Evolutionary conservation across 1,140 invertebrate species (phyloP).

Genomic region (Drosophila fuyamai): DNA sequence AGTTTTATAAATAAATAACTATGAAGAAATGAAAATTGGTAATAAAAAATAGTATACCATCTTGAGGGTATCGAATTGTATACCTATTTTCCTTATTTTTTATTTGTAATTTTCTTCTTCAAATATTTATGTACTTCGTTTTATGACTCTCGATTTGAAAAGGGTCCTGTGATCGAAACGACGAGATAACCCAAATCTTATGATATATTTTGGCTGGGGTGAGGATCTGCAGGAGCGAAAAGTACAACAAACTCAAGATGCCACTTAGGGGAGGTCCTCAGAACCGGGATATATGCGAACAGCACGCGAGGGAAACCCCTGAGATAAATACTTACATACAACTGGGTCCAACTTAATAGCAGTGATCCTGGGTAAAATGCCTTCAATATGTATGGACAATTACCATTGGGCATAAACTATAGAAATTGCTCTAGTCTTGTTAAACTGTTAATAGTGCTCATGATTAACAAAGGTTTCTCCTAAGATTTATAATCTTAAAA

Average conservation of each 20-base stretch:
- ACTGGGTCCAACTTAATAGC: background rate
- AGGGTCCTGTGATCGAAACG: slow-evolving; percentile 2
- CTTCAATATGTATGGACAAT: no score
- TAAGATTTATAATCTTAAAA: no score
- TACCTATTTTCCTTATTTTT: background rate
- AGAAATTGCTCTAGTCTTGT: no score
- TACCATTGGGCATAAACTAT: no score
- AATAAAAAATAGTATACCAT: no score
- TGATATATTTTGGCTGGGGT: slow-evolving; percentile 5
- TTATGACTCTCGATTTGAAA: background rate
- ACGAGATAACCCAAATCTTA: slow-evolving; percentile 7
- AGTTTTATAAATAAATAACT: no score
- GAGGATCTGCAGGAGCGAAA: slow-evolving; percentile 11
- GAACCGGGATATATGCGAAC: background rate
- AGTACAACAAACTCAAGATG: slow-evolving; percentile 8
- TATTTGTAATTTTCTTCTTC: background rate
- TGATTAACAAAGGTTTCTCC: no score
- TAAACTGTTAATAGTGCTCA: no score
- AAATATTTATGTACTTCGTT: slow-evolving; percentile 2
- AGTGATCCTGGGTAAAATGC: background rate
- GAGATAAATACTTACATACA: background rate
- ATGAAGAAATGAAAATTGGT: no score
- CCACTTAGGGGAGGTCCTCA: slow-evolving; percentile 10
- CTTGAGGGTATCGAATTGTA: background rate
- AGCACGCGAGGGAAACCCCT: slow-evolving; percentile 9